A percentile compares a stretch with the other conserved stretches of the same genome.
Evolutionary conservation across 64 coral and sea anemone genomes (phyloP).

Genomic region (Catalaphyllia jardinei): DNA sequence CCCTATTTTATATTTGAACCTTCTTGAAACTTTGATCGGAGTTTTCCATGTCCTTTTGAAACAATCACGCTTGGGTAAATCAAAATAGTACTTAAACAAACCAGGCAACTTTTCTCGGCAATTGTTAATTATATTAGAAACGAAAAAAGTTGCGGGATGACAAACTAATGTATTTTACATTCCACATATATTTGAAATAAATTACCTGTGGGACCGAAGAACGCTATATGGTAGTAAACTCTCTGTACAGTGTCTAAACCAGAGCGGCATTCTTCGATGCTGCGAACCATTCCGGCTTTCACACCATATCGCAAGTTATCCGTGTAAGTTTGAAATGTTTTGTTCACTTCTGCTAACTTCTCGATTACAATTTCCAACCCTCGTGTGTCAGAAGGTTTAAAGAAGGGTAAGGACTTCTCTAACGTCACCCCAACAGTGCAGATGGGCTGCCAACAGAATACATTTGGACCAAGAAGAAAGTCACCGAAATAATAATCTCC

Average conservation of each 20-base stretch:
- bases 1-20: too few species aligned
- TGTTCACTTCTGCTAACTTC: constrained; percentile 55
- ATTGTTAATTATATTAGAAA: background rate
- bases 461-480: constrained; percentile 63
- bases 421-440: constrained; percentile 37
- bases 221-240: constrained; percentile 40
- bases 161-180: background rate
- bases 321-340: constrained; percentile 53
- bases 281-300: constrained; percentile 81
- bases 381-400: constrained; percentile 40
- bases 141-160: background rate
- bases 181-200: background rate
- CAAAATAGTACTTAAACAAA: too few species aligned
- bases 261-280: constrained; percentile 65
- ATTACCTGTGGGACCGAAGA: constrained; percentile 45
- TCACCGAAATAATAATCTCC: constrained; percentile 58
- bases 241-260: constrained; percentile 65
- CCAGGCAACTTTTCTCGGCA: too few species aligned
- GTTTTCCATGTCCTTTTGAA: too few species aligned
- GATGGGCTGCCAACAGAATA: constrained; percentile 72
- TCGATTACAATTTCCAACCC: constrained; percentile 47
- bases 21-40: too few species aligned
- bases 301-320: constrained; percentile 68
- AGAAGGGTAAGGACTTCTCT: constrained; percentile 33
- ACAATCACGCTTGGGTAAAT: too few species aligned